These are phyloP conservation scores for Zaprionus africanus DNA, from an alignment of 1,140 invertebrate genomes.

Conservation along the genomic window DNA sequence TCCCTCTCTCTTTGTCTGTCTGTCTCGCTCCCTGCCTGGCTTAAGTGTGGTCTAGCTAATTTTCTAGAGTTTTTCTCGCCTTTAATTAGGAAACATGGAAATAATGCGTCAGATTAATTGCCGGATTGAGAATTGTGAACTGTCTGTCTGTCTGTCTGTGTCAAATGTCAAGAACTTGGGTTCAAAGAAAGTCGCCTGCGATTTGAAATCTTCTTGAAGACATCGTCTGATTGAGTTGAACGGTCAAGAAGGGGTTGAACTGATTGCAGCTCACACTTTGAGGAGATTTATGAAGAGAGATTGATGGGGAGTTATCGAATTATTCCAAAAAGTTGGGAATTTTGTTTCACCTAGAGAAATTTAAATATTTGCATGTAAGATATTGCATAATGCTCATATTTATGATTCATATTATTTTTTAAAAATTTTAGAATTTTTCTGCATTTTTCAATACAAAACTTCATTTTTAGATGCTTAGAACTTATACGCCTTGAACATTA, in stretches of 20 bases:
- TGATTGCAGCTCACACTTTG: constrained; percentile 11
- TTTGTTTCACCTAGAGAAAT: too few relatives aligned
- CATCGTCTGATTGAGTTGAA: constrained; percentile 22
- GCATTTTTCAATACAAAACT: too few relatives aligned
- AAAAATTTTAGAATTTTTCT: too few relatives aligned
- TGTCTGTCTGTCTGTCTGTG: constrained; percentile 12
- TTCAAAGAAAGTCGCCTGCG: constrained; percentile 73
- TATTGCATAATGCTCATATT: too few relatives aligned
- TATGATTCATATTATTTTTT: too few relatives aligned
- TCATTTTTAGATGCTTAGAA: too few relatives aligned
- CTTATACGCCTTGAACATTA: too few relatives aligned
- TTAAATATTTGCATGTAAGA: too few relatives aligned
- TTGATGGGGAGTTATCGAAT: not conserved
- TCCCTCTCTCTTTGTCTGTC: not conserved
- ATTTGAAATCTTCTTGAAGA: constrained; percentile 31
- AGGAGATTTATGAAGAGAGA: not conserved
- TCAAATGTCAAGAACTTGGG: constrained; percentile 34
- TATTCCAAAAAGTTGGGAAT: too few relatives aligned
- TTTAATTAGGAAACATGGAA: constrained; percentile 69
- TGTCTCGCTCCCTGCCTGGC: not conserved
- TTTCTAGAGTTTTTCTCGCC: constrained; percentile 32
- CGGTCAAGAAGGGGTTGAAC: constrained; percentile 19
- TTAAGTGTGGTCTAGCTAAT: constrained; percentile 20
- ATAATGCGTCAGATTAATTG: constrained; percentile 54
- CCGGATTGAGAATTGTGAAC: constrained; percentile 17